Evolutionary conservation across 1,140 invertebrate species (phyloP).

Genomic region (Drosophila trapezifrons): DNA sequence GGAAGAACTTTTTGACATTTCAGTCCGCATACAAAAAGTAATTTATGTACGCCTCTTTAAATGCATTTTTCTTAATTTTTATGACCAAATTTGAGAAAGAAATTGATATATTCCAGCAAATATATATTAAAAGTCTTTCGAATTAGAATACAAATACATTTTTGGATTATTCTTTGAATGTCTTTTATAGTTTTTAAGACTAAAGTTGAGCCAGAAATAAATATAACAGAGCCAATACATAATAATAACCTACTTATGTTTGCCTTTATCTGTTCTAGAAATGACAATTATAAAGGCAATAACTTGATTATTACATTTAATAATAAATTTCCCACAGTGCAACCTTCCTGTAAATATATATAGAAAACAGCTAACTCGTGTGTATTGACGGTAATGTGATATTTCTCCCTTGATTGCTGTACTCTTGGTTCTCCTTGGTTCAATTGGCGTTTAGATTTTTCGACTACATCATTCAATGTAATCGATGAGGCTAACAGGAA

Average conservation of each 20-base stretch:
- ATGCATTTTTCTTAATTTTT: no score
- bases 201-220: no score
- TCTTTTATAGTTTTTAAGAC: no score
- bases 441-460: conserved; percentile 54
- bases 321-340: neutral
- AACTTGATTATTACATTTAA: neutral
- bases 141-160: no score
- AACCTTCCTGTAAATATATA: neutral
- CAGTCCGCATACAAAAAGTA: no score
- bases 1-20: no score
- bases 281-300: neutral
- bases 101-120: no score
- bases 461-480: conserved; percentile 38
- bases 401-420: conserved; percentile 72
- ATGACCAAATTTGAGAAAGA: no score
- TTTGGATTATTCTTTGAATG: no score
- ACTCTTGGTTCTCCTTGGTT: conserved; percentile 52
- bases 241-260: no score
- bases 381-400: conserved; percentile 65
- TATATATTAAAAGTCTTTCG: no score
- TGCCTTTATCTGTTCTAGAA: no score
- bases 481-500: conserved; percentile 57
- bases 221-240: neutral
- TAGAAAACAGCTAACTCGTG: conserved; percentile 10
- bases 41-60: neutral